Conservation (phyloP, 2,113 vertebrate genomes). For the Electrona antarctica region DNA sequence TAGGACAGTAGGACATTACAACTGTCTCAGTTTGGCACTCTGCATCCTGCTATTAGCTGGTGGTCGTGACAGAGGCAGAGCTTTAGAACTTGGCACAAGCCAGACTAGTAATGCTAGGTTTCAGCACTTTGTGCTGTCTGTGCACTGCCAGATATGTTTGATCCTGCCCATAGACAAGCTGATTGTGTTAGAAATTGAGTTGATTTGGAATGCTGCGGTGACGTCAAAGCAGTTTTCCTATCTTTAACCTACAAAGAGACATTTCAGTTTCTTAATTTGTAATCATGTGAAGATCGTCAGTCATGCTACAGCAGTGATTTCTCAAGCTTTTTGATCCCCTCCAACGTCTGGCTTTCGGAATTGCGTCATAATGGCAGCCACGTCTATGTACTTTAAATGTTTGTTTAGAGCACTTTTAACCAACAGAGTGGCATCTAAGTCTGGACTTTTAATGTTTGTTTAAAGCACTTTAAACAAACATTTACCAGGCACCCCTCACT, state of each 20-base stretch:
- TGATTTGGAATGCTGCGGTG: background rate
- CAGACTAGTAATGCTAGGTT: conserved; percentile 64
- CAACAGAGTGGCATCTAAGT: too few relatives aligned
- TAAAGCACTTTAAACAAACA: too few relatives aligned
- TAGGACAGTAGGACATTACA: conserved; percentile 49
- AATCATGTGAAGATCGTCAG: too few relatives aligned
- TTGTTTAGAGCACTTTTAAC: too few relatives aligned
- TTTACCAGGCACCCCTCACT: too few relatives aligned
- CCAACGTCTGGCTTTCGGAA: too few relatives aligned
- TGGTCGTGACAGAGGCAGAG: conserved; percentile 59
- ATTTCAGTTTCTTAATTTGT: too few relatives aligned
- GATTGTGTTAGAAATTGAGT: conserved; percentile 36
- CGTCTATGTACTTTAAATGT: background rate
- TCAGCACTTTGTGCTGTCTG: conserved; percentile 9
- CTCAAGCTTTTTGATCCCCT: background rate
- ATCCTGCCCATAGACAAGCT: conserved; percentile 42
- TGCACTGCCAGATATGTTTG: conserved; percentile 47
- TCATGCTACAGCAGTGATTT: too few relatives aligned
- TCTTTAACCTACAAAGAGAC: background rate
- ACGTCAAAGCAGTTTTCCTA: background rate
- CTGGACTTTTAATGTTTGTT: too few relatives aligned
- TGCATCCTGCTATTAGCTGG: conserved; percentile 73
- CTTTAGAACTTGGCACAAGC: conserved; percentile 63
- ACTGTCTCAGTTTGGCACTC: conserved; percentile 53
- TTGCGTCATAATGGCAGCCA: background rate